Base-by-base conservation (phyloP, 2,113 vertebrate genomes). In the Illadopsis cleaveri region DNA sequence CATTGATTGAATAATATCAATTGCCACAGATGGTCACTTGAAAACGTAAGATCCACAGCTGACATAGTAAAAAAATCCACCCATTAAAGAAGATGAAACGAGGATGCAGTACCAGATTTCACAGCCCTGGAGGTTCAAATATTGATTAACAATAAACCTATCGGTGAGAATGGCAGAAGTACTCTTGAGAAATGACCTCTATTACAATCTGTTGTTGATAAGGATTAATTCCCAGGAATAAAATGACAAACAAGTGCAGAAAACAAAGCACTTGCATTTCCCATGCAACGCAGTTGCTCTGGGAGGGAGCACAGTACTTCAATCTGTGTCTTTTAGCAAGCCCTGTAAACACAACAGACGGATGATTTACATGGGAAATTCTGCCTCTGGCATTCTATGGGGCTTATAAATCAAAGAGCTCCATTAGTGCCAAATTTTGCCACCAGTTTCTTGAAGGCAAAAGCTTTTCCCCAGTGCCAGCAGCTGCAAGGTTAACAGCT, bases 71-170 rank as follows among this genome's bases (percentile, higher is more conserved):
- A 85, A 82, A 85, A 89, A 89, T 57, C 77, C 51, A 86, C 79
- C 72, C 48, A 87, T 89, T 95, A 89, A 66, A 83, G 64, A 81
- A 78, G 77, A 92, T 82, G 72, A 93, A 94, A 95, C 30, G 38
- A 71, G 77, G 83, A 93, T 57, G 56, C 57, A 91, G 53, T 10
- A 94, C 37, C 73, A 91, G 77, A 79, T 87, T 91, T 68, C 1
- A 0, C 57, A 94, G 53, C 86, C 70, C 65, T 72, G 37, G 83
- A 87, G 77, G 69, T 76, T 96, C 60, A 79, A 76, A 82, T 93
- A 95, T 93, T 68, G 94, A 96, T 89, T 94, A 95, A 84, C 61
- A 93, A 44, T 87, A 93, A 94, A 78, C 42, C 56, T 86, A 87
- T 51, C 0, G 2, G 77, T 78, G 73, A 70, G 37, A 89, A 91